These are phyloP conservation scores for Echeneis naucrates DNA, from an alignment of 2,797 vertebrate species.

Conservation along the genomic window DNA sequence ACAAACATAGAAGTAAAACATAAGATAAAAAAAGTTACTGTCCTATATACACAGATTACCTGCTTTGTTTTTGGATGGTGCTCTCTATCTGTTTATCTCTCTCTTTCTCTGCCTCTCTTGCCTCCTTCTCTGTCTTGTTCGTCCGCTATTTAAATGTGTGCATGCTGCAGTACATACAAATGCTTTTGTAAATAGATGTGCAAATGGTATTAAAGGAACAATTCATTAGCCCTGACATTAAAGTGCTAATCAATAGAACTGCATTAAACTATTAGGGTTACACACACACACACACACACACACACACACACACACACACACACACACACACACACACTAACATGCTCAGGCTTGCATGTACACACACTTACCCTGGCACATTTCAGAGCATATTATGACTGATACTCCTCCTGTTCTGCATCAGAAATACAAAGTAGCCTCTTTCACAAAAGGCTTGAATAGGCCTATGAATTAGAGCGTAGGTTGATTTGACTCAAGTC, in stretches of 20 bases:
- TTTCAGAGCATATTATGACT: slow-evolving; percentile 66
- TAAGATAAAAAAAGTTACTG: slow-evolving; percentile 3
- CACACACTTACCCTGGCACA: slow-evolving; percentile 46
- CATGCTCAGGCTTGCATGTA: slow-evolving; percentile 39
- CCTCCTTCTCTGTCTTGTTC: slow-evolving; percentile 14
- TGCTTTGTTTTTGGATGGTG: slow-evolving; percentile 32
- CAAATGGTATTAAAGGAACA: slow-evolving; percentile 85
- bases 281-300: slow-evolving; percentile 60
- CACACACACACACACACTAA: slow-evolving; percentile 51
- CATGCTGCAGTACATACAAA: slow-evolving; percentile 66
- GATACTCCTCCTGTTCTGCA: slow-evolving; percentile 62
- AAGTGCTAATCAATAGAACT: slow-evolving; percentile 87
- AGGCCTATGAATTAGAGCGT: slow-evolving; percentile 73
- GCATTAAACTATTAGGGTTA: slow-evolving; percentile 86
- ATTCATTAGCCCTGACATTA: slow-evolving; percentile 86
- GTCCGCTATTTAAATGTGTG: slow-evolving; percentile 31
- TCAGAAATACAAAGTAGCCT: slow-evolving; percentile 77
- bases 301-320: slow-evolving; percentile 73
- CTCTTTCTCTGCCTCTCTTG: slow-evolving; percentile 5
- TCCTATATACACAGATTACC: slow-evolving; percentile 17
- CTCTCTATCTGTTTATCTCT: slow-evolving; percentile 1
- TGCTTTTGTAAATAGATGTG: slow-evolving; percentile 80
- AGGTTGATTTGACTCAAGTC: slow-evolving; percentile 78
- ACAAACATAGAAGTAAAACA: slow-evolving; percentile 7
- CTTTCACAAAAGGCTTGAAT: slow-evolving; percentile 71